Base-by-base conservation (phyloP, 2,797 vertebrate species). In the Pelochelys cantorii region DNA sequence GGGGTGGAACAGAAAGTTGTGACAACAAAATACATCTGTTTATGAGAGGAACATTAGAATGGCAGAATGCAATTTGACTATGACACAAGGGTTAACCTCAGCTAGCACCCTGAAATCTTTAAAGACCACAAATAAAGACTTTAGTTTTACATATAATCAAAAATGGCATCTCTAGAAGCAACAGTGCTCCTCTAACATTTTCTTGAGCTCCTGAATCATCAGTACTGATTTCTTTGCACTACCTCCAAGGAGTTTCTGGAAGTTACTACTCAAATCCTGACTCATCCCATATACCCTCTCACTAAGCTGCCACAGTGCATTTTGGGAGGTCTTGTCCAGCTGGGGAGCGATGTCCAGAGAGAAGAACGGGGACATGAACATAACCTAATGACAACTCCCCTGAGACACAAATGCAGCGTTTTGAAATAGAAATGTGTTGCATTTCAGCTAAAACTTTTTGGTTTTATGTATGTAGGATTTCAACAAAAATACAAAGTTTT, bases 291-390 rank as follows among this genome's bases (percentile, higher is more conserved):
- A 20, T 34, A 20, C 78, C 12, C 80, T 57, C 20, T 34, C 8
- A 13, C 9, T 80, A 60, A 54, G 56, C 53, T 18, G 9, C 3
- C 42, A 60, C 7, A 4, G 14, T 5, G 59, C 48, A 12, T 54
- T 81, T 11, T 0, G 62, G 37, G 54, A 57, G 56, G 2, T 2
- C 60, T 0, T 0, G 18, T 42, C 27, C 59, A 60, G 10, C 3
- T 52, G 59, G 37, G 52, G 11, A 87, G 2, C 23, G 25, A 60
- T 37, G 20, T 31, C 23, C 27, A 25, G 27, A 84, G 57, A 48
- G 54, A 89, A 82, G 23, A 55, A 0, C 5, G 15, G 20, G 57
- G 52, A 17, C 12, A 37, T 0, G 0, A 34, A 4, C 42, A 20
- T 4, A 84, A 29, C 14, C 42, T 83, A 1, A 0, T 22, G 57